phyloP scores from a whole-genome alignment of 2,113 vertebrate genomes.

The Paramormyrops kingsleyae region DNA sequence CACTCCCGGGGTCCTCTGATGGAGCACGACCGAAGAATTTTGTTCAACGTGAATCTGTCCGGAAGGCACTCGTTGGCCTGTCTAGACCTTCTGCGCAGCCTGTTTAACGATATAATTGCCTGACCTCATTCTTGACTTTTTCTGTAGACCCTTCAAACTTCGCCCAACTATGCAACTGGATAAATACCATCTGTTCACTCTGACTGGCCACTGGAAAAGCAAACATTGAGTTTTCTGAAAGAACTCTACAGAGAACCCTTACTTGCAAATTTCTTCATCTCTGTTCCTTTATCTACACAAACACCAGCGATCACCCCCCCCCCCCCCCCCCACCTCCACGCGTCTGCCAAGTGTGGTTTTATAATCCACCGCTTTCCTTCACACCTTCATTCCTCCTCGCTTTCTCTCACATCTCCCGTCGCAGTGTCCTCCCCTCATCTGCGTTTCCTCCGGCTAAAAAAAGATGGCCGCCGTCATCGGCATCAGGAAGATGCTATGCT shows the following conservation, averaged over 20 bases:
- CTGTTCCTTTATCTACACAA: background rate
- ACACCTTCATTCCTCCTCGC: background rate
- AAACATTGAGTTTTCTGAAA: background rate
- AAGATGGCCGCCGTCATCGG: background rate
- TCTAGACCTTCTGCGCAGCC: background rate
- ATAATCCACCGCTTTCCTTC: background rate
- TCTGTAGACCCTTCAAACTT: background rate
- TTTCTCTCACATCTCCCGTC: background rate
- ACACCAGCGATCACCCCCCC: background rate
- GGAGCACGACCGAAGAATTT: background rate
- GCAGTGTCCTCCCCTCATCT: background rate
- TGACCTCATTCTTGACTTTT: background rate
- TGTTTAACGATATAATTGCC: background rate
- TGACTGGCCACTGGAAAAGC: background rate
- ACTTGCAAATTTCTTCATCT: background rate
- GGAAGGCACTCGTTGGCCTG: background rate
- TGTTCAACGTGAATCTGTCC: background rate
- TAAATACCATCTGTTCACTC: background rate
- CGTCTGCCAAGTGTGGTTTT: background rate
- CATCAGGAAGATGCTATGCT: background rate
- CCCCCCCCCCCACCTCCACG: background rate
- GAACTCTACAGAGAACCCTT: background rate
- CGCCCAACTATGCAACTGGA: background rate
- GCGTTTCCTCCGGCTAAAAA: background rate
- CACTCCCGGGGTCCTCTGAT: background rate